A percentile compares a stretch with the other conserved stretches of the same genome.
These are phyloP conservation scores for Phalloptychus januarius DNA, from an alignment of 2,797 vertebrate genomes.

Conservation along the genomic window DNA sequence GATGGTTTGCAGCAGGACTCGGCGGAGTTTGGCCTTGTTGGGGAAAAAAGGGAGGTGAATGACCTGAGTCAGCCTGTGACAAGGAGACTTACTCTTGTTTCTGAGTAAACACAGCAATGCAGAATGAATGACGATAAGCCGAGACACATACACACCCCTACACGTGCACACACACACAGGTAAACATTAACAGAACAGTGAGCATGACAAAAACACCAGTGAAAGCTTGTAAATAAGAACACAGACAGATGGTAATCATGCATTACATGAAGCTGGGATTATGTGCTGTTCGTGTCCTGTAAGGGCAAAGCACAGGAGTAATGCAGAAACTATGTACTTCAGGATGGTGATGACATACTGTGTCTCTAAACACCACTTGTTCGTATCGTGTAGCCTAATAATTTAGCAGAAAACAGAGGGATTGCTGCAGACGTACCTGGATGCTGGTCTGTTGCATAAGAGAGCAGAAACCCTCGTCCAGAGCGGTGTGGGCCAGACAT, in stretches of 20 bases:
- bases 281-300: neutral
- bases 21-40: neutral
- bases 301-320: neutral
- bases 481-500: slow-evolving; percentile 84
- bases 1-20: neutral
- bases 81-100: slow-evolving; percentile 52
- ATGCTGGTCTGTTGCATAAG: slow-evolving; percentile 83
- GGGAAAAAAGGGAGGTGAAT: slow-evolving; percentile 13
- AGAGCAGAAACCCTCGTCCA: slow-evolving; percentile 87
- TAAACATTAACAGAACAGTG: slow-evolving; percentile 25
- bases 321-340: neutral
- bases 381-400: neutral
- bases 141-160: slow-evolving; percentile 44
- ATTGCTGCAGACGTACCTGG: slow-evolving; percentile 63
- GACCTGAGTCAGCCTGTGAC: slow-evolving; percentile 66
- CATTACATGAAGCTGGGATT: neutral
- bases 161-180: slow-evolving; percentile 11
- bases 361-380: neutral
- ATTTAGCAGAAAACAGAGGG: neutral
- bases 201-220: slow-evolving; percentile 17
- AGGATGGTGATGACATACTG: neutral
- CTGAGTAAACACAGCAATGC: slow-evolving; percentile 74
- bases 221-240: slow-evolving; percentile 27
- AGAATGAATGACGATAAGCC: slow-evolving; percentile 72
- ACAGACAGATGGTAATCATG: slow-evolving; percentile 3